Evolutionary conservation across 2,797 vertebrate genomes (phyloP), one percentile per base, ranked within the genome.

Genomic region (Mastacembelus armatus): DNA sequence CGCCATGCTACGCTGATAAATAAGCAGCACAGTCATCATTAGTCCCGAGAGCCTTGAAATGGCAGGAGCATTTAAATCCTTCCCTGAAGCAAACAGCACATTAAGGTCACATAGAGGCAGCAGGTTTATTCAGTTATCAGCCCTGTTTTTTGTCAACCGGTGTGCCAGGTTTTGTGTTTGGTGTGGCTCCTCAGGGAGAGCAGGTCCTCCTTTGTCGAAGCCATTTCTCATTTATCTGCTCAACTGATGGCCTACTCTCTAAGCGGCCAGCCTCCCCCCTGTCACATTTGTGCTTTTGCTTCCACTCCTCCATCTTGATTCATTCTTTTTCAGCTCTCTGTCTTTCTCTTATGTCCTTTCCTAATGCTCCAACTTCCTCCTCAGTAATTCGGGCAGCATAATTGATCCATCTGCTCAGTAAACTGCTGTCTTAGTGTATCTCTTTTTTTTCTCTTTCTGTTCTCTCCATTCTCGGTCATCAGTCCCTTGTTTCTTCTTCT

Each of bases 341-440:
- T 77, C 22, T 60, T 63, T 48, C 68, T 64, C 71, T 85, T 80
- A 71, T n/a, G 10, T 82, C 52, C 58, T 67, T 40, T 57, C 50
- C 54, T 78, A 82, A 82, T 80, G 72, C 74, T 70, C 66, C 42
- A 54, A 85, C 84, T 84, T 88, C 81, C 69, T 71, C 61, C 55
- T 42, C 80, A 73, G 83, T 89, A 89, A 90, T 91, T 85, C 67
- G 71, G 86, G 77, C 82, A 2, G n/a, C 67, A 84, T 91, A 91
- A 90, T 90, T 91, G 87, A 89, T 87, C 88, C 87, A 88, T 91
- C 88, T 89, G 84, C 84, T 88, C 70, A 5, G 78, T 80, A 87
- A 89, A 87, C 85, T 77, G 78, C 83, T 63, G 76, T 74, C 74
- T 58, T 67, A 77, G 78, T 81, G 66, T 71, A 82, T 68, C 74